phyloP scores from a whole-genome alignment of 2,888 invertebrate species.

The Cosmorhoe ocellata region DNA sequence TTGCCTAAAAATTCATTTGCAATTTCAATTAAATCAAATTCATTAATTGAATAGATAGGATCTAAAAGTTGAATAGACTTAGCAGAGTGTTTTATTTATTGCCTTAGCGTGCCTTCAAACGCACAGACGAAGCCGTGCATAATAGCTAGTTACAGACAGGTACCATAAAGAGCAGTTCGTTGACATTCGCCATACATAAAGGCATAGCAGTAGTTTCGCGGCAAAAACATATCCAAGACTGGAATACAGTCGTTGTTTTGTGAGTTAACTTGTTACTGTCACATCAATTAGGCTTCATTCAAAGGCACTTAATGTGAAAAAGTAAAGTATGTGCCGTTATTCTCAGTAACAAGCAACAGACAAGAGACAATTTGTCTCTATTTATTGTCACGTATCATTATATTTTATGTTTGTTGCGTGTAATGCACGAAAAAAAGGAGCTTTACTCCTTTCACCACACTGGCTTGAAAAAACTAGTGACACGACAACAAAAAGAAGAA shows the following conservation, averaged over 20 bases:
- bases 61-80: no score
- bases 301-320: constrained; percentile 13
- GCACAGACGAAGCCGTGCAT: constrained; percentile 2
- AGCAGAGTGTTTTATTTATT: no score
- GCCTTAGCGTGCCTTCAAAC: no score
- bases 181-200: constrained; percentile 36
- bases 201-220: constrained; percentile 29
- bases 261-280: constrained; percentile 16
- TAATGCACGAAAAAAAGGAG: no score
- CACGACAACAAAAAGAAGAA: no score
- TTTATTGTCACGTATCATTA: neutral
- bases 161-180: constrained; percentile 31
- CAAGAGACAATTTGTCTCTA: neutral
- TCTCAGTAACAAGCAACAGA: neutral
- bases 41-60: no score
- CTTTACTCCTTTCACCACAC: no score
- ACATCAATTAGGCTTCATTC: constrained; percentile 23
- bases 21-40: no score
- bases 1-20: no score
- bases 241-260: constrained; percentile 12
- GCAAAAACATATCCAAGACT: constrained; percentile 20
- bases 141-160: constrained; percentile 1
- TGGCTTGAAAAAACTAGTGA: no score
- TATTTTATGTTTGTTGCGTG: no score
- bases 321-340: constrained; percentile 19